Evolutionary conservation across 2,797 vertebrate genomes (phyloP).

Genomic region (Liparis tanakae): DNA sequence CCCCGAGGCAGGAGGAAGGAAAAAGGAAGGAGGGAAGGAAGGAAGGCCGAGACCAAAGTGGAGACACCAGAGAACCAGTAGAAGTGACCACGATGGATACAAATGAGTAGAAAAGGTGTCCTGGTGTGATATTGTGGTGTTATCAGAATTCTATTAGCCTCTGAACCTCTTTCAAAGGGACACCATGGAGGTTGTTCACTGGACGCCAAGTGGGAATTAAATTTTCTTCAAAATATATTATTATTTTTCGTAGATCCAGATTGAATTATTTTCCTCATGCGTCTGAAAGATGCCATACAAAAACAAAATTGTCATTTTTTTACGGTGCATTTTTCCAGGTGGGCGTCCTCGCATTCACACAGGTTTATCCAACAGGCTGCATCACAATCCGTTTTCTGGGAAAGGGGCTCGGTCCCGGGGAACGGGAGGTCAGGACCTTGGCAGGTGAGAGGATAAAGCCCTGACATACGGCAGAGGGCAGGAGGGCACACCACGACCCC

Average conservation of each 20-base stretch:
- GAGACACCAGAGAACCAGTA: background rate
- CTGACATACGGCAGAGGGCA: slow-evolving; percentile 74
- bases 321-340: background rate
- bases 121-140: background rate
- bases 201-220: background rate
- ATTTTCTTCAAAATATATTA: background rate
- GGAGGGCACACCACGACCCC: slow-evolving; percentile 68
- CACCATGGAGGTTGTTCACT: background rate
- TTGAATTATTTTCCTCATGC: background rate
- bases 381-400: slow-evolving; percentile 30
- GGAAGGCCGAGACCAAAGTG: slow-evolving; percentile 15
- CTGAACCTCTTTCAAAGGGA: background rate
- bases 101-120: background rate
- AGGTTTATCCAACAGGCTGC: slow-evolving; percentile 26
- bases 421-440: slow-evolving; percentile 69
- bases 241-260: background rate
- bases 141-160: background rate
- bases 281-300: background rate
- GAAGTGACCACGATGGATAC: background rate
- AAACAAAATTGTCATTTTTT: background rate
- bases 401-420: slow-evolving; percentile 8
- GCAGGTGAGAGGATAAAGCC: slow-evolving; percentile 71
- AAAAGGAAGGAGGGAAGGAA: slow-evolving; percentile 22
- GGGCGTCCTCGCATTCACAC: background rate
- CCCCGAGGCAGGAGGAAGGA: slow-evolving; percentile 55